Conservation (phyloP, 1,140 invertebrate species). For the Planococcus citri region DNA sequence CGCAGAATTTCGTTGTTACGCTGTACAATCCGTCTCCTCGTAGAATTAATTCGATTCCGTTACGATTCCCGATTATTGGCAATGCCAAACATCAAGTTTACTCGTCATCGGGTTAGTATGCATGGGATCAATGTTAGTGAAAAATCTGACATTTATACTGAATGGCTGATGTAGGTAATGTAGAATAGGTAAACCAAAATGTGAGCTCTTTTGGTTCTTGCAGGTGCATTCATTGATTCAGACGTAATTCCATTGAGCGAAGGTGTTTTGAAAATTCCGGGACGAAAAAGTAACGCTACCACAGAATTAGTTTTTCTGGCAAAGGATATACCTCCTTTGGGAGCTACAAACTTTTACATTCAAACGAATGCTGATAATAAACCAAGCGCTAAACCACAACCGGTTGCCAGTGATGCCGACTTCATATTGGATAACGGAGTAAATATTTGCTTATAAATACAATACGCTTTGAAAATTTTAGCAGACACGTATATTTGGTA, state of each 20-base stretch:
- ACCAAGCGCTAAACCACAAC: neutral
- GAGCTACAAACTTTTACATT: conserved; percentile 33
- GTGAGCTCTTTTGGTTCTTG: conserved; percentile 1
- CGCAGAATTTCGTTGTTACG: conserved; percentile 33
- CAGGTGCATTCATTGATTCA: conserved; percentile 28
- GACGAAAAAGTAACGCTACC: conserved; percentile 31
- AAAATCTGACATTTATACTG: too few species aligned
- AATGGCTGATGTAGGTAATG: too few species aligned
- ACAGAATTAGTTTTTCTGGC: conserved; percentile 39
- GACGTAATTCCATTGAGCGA: conserved; percentile 34
- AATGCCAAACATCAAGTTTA: conserved; percentile 28
- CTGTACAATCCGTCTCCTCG: conserved; percentile 40
- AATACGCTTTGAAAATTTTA: too few species aligned
- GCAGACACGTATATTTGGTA: too few species aligned
- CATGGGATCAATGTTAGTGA: too few species aligned
- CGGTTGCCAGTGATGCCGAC: conserved; percentile 12
- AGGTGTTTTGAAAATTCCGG: conserved; percentile 32
- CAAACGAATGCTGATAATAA: conserved; percentile 22
- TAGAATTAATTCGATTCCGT: conserved; percentile 21
- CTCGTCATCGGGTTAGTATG: conserved; percentile 25
- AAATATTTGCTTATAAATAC: conserved; percentile 21
- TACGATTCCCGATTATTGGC: conserved; percentile 27
- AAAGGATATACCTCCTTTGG: conserved; percentile 35
- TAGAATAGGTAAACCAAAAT: too few species aligned
- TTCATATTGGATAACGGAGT: conserved; percentile 26